Evolutionary conservation across 1,140 invertebrate species (phyloP).

Genomic region (Bombus confusus): DNA sequence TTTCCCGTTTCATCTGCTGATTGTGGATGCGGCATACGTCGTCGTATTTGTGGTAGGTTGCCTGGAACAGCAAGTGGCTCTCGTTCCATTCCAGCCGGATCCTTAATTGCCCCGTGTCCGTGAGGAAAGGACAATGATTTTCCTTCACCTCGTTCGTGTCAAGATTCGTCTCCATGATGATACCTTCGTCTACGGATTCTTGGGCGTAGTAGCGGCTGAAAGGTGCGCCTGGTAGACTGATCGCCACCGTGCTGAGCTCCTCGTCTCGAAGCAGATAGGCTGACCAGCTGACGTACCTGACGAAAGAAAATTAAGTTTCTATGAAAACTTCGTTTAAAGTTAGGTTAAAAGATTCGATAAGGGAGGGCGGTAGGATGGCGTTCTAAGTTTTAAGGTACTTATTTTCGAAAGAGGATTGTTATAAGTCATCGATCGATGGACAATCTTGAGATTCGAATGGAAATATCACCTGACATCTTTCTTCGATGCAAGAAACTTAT

Average conservation of each 20-base stretch:
- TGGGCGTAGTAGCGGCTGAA: conserved; percentile 94
- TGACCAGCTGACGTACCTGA: conserved; percentile 91
- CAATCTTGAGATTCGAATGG: too few relatives aligned
- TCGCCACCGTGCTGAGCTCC: conserved; percentile 83
- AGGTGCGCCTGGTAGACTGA: conserved; percentile 88
- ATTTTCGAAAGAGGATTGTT: neutral
- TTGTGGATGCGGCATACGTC: conserved; percentile 92
- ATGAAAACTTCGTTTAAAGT: too few relatives aligned
- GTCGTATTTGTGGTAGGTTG: conserved; percentile 94
- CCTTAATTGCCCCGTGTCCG: conserved; percentile 89
- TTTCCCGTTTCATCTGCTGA: conserved; percentile 94
- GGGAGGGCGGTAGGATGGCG: too few relatives aligned
- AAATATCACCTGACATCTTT: neutral
- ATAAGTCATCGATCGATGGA: too few relatives aligned
- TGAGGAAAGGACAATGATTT: conserved; percentile 89
- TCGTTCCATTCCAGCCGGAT: conserved; percentile 94
- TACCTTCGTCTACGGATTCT: conserved; percentile 91
- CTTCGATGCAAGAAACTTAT: neutral
- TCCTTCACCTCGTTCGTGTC: conserved; percentile 91
- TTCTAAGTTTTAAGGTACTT: too few relatives aligned
- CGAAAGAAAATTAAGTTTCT: neutral
- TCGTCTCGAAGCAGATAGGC: conserved; percentile 87
- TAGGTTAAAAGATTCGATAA: too few relatives aligned
- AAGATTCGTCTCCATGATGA: conserved; percentile 92
- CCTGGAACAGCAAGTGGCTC: conserved; percentile 91